Evolutionary conservation across 2,888 invertebrate species (phyloP).

Genomic region (Orchestes rusci): DNA sequence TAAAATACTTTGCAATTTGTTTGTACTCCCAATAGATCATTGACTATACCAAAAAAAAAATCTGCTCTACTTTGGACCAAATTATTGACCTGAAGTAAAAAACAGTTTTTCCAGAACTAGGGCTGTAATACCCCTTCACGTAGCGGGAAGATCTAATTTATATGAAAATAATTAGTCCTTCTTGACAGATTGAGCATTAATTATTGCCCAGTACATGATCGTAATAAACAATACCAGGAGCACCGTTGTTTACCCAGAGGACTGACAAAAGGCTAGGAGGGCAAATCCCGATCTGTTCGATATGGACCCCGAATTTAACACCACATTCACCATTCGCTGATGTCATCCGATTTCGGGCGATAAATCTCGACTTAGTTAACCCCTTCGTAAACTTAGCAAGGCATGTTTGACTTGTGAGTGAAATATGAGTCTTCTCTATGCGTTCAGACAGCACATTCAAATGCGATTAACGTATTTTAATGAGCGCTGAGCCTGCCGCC

Average conservation of each 20-base stretch:
- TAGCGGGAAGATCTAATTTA: too few relatives aligned
- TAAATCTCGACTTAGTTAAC: constrained; percentile 41
- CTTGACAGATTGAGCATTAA: constrained; percentile 18
- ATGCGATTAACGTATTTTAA: constrained; percentile 43
- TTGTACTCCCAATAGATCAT: too few relatives aligned
- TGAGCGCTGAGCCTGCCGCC: constrained; percentile 28
- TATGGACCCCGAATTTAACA: constrained; percentile 33
- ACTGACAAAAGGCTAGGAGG: constrained; percentile 17
- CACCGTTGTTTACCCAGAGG: constrained; percentile 19
- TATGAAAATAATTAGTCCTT: constrained; percentile 9
- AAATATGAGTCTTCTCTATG: constrained; percentile 34
- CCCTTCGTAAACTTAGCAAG: constrained; percentile 26
- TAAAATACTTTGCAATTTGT: too few relatives aligned
- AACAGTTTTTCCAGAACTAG: too few relatives aligned
- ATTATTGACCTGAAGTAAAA: too few relatives aligned
- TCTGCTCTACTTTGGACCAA: too few relatives aligned
- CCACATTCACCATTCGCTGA: constrained; percentile 34
- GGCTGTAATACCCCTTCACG: too few relatives aligned
- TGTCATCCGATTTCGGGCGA: constrained; percentile 36
- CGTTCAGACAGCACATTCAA: constrained; percentile 36
- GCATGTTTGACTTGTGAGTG: constrained; percentile 40
- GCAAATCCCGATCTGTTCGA: constrained; percentile 18
- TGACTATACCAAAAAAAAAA: too few relatives aligned
- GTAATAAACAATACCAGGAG: constrained; percentile 16
- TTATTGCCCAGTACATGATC: constrained; percentile 14